Conservation (phyloP, 2,797 vertebrate genomes). For the Holocentrus rufus region DNA sequence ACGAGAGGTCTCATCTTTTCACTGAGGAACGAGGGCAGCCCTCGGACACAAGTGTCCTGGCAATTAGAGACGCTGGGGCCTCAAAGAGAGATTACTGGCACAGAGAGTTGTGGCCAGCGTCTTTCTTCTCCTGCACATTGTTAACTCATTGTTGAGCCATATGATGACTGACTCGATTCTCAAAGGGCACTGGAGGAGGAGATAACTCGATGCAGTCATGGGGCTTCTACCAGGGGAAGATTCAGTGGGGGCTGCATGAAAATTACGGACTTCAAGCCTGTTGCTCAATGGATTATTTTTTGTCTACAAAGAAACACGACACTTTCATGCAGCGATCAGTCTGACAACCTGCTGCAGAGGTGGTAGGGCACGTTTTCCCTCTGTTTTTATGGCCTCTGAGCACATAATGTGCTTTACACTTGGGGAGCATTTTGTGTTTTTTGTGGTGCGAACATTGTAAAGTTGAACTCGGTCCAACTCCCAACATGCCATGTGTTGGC, state of each 20-base stretch:
- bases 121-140: constrained; percentile 50
- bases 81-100: constrained; percentile 76
- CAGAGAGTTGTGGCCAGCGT: constrained; percentile 41
- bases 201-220: constrained; percentile 33
- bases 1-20: constrained; percentile 78
- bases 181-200: constrained; percentile 29
- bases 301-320: constrained; percentile 3
- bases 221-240: constrained; percentile 23
- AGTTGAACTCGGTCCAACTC: background rate
- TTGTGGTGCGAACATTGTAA: background rate
- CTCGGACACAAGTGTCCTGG: constrained; percentile 76
- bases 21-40: constrained; percentile 62
- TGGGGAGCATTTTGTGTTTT: too few relatives aligned
- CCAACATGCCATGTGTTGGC: background rate
- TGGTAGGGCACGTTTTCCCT: background rate
- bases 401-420: background rate
- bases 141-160: constrained; percentile 33
- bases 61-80: constrained; percentile 77
- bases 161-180: constrained; percentile 42
- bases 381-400: background rate
- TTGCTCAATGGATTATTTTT: constrained; percentile 13
- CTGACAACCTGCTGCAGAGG: background rate
- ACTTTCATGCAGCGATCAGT: background rate
- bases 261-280: constrained; percentile 32
- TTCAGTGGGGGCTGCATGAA: constrained; percentile 28